phyloP scores from a whole-genome alignment of 2,888 invertebrate genomes.

The Muscina levida region DNA sequence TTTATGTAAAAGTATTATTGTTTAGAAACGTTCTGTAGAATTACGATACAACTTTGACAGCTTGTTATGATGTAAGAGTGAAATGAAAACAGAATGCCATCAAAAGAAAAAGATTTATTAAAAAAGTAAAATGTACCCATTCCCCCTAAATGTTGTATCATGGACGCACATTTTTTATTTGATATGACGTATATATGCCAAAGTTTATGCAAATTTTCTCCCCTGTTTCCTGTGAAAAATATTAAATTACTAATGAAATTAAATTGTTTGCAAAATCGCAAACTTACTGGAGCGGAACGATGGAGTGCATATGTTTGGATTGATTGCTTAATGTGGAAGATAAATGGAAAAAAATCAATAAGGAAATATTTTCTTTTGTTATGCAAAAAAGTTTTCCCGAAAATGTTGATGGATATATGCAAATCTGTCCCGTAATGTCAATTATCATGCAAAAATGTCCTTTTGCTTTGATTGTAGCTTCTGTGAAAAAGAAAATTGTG shows the following conservation, averaged over 20 bases:
- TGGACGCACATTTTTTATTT: too few relatives aligned
- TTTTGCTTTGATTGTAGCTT: too few relatives aligned
- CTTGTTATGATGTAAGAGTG: slow-evolving; percentile 43
- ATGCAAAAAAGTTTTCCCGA: too few relatives aligned
- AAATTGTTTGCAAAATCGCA: background rate
- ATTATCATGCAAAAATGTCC: too few relatives aligned
- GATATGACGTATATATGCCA: too few relatives aligned
- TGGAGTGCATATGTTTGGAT: background rate
- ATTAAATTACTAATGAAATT: slow-evolving; percentile 34
- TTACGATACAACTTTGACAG: slow-evolving; percentile 53
- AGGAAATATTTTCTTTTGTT: background rate
- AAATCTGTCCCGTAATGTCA: too few relatives aligned
- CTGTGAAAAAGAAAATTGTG: too few relatives aligned
- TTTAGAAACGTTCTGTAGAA: slow-evolving; percentile 45
- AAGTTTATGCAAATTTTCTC: too few relatives aligned
- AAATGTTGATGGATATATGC: too few relatives aligned
- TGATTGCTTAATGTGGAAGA: background rate
- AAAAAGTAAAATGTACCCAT: background rate
- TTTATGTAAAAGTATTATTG: slow-evolving; percentile 36
- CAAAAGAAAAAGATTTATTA: background rate
- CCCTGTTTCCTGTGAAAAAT: background rate
- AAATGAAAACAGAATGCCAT: slow-evolving; percentile 7
- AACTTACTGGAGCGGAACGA: background rate
- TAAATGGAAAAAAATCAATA: slow-evolving; percentile 4
- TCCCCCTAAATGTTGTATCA: too few relatives aligned